phyloP scores from a whole-genome alignment of 2,113 vertebrate genomes.

The Tragelaphus buxtoni region DNA sequence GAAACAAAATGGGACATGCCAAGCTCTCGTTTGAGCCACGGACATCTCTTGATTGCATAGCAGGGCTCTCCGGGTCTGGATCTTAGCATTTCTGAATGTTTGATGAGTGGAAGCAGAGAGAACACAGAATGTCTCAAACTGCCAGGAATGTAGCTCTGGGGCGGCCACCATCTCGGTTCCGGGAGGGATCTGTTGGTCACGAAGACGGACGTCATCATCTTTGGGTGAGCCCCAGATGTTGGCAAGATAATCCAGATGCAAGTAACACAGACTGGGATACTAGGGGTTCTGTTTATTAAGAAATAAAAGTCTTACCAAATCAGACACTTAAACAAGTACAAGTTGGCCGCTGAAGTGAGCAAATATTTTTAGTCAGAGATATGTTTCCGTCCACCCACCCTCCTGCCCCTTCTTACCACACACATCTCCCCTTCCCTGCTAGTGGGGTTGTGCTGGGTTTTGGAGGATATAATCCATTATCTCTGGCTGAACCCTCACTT shows the following conservation, averaged over 20 bases:
- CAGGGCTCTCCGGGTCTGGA: background rate
- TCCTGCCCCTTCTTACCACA: accelerated
- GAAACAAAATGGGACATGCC: background rate
- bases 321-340: background rate
- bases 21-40: background rate
- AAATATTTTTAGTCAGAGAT: background rate
- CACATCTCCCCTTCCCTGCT: background rate
- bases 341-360: background rate
- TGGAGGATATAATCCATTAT: background rate
- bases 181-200: background rate
- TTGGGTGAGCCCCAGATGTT: background rate
- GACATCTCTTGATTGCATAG: background rate
- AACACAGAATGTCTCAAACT: background rate
- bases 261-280: background rate
- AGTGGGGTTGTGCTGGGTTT: background rate
- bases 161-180: background rate
- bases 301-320: conserved; percentile 22
- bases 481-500: background rate
- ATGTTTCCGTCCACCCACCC: background rate
- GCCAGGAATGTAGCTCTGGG: background rate
- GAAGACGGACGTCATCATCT: background rate
- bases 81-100: background rate
- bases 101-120: background rate
- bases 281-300: conserved; percentile 31
- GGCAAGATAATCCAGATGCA: background rate